Evolutionary conservation across 2,113 vertebrate genomes (phyloP), one percentile per base, ranked within the genome.

Genomic region (Gila orcuttii): DNA sequence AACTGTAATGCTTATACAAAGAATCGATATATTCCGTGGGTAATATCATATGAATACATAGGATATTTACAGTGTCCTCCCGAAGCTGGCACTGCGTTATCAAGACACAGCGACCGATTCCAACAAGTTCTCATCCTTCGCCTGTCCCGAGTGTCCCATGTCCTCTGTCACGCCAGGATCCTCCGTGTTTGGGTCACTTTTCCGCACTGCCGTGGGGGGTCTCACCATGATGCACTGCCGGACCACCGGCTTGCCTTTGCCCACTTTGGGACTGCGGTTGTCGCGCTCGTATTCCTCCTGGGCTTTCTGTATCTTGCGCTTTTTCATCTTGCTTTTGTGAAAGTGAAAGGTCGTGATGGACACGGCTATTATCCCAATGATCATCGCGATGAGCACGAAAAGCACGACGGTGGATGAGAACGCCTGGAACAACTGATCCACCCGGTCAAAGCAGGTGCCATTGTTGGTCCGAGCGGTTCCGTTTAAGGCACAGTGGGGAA

Each of bases 241-340:
- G 59, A 83, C 71, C 28, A n/a, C 66, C 25, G 87, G 87, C 57
- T 87, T 89, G 25, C 89, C 89, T 84, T 87, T 90, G 36, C 7
- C 81, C 33, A 89, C 36, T 73, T 88, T 85, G 39, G 89, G 88
- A 75, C 85, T 92, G 92, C 96, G 95, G 91, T 96, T 96, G 94
- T 97, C 96, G 88, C 96, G 92, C 79, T 97, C 96, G 0, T 97
- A 97, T 28, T 97, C 96, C 93, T 97, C 96, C 92, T 97, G 96
- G 82, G 96, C 96, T 91, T 93, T 95, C 91, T 96, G 95, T 89
- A 97, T 96, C 93, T 97, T 97, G 90, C 96, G 93, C 89, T 96
- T 97, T 90, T 97, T 97, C 96, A 97, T 96, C 92, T 95, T 96
- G 28, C 96, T 94, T 92, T 97, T 97, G 93, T 97, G 96, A 89